phyloP scores from a whole-genome alignment of 2,888 invertebrate species.

The Erpobdella octoculata region DNA sequence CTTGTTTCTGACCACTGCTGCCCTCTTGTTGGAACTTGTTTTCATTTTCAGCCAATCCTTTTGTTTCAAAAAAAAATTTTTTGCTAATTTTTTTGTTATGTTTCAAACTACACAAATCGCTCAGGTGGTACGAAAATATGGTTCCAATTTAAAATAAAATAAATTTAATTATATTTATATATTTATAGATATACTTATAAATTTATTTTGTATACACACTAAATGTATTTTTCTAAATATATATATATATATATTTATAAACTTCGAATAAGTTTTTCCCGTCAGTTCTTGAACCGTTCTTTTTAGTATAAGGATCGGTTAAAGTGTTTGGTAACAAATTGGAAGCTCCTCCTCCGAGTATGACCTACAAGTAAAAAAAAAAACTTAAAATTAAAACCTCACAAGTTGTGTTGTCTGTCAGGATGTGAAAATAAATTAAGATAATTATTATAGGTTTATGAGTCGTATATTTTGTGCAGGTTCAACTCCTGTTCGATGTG shows the following conservation, averaged over 20 bases:
- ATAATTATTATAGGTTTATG: too few species aligned
- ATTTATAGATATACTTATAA: neutral
- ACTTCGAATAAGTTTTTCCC: conserved; percentile 34
- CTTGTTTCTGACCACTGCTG: conserved; percentile 11
- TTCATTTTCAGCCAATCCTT: conserved; percentile 30
- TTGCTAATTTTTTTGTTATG: neutral
- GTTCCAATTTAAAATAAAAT: too few species aligned
- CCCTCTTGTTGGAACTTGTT: neutral
- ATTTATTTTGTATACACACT: conserved; percentile 9
- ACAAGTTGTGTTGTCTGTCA: too few species aligned
- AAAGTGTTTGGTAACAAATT: conserved; percentile 32
- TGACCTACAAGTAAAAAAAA: too few species aligned
- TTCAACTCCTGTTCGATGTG: too few species aligned
- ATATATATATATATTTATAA: too few species aligned
- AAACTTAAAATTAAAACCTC: too few species aligned
- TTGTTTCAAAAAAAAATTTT: neutral
- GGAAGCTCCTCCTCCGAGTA: conserved; percentile 36
- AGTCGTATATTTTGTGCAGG: too few species aligned
- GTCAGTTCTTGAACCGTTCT: conserved; percentile 29
- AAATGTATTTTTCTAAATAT: neutral
- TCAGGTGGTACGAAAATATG: too few species aligned
- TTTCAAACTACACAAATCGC: too few species aligned
- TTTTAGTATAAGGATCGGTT: conserved; percentile 25
- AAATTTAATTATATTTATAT: too few species aligned
- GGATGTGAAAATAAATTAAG: too few species aligned